Evolutionary conservation across 2,888 invertebrate genomes (phyloP), one percentile per base, ranked within the genome.

Genomic region (Bedellia somnulentella): DNA sequence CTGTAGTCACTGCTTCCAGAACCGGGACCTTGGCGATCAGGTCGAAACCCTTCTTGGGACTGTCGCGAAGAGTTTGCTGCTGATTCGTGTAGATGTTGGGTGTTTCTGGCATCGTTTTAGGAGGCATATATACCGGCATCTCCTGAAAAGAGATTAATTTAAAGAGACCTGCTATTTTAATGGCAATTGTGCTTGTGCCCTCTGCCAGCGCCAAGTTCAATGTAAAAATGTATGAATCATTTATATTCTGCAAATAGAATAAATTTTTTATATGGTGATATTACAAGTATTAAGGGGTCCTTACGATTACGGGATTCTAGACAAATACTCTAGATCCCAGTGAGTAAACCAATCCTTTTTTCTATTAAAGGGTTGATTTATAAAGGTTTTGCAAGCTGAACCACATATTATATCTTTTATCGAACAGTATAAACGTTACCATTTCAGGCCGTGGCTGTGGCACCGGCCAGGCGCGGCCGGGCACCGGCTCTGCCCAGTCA

Each of bases 71-170:
- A 28, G 61, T 53, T 39, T 54, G 57, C 41, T 52, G 60, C 44
- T 51, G 57, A 32, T 52, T 47, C 16, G 57, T 45, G 46, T 62
- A 63, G 36, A 49, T 44, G 37, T 52, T 45, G 27, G 60, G 56
- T 35, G 64, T 44, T 44, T 68, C 68, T 3, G 68, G 67, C 68
- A 66, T 67, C 35, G 67, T 59, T 43, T 60, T 59, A 16, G 51
- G 43, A 2, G 56, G 51, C 33, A 53, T 40, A 45, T 63, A 67
- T 35, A 54, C 42, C 10, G 58, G 45, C 39, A 56, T 39, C 35
- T 66, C 64, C 63, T 63, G 46, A 9, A 28, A 27, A 18, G 6
- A 12, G 17, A n/a, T n/a, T n/a, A n/a, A n/a, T n/a, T n/a, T n/a
- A n/a, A n/a, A n/a, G n/a, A n/a, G n/a, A n/a, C n/a, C n/a, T n/a